Base-by-base conservation (phyloP, 2,113 vertebrate species). In the Chelonoidis abingdonii region DNA sequence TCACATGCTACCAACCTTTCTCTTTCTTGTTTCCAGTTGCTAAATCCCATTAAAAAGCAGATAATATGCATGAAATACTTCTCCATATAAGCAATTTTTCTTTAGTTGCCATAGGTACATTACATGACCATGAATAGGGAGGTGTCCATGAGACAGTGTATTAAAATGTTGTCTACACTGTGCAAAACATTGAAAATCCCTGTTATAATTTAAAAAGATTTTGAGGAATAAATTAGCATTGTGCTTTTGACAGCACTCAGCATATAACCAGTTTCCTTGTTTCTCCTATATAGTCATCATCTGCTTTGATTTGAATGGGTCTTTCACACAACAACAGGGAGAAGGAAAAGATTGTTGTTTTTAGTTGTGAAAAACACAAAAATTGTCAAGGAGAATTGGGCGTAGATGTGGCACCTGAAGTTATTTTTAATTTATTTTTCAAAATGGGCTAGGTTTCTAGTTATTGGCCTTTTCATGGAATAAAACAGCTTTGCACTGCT, bases 61-160 rank as follows among this genome's bases (percentile, higher is more conserved):
- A 69, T 92, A 65, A 95, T 91, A 53, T 83, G 80, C 76, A 65
- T 69, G 17, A 91, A 85, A 87, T 82, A 31, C 10, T 87, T 90
- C 50, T 53, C 69, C 69, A 41, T 83, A 12, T 53, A n/a, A 47
- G 3, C 21, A 3, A 49, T n/a, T 50, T 80, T 75, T 69, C 35
- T 76, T 31, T 47, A 47, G 49, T 56, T 38, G 82, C 57, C 86
- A 10, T 35, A 95, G 88, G 50, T 24, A 25, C 52, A 6, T 80
- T 84, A 24, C 12, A 7, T 69, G 59, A 31, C 4, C n/a, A 38
- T 25, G 82, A 80, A 86, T 25, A 29, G 85, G 84, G 52, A 89
- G 76, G 41, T 44, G 19, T 24, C 72, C n/a, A 38, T 38, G 69
- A 75, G 35, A 83, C 9, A 35, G 80, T 92, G 49, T 89, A 47